Evolutionary conservation across 1,140 invertebrate genomes (phyloP).

Genomic region (Drosophila baimaii): DNA sequence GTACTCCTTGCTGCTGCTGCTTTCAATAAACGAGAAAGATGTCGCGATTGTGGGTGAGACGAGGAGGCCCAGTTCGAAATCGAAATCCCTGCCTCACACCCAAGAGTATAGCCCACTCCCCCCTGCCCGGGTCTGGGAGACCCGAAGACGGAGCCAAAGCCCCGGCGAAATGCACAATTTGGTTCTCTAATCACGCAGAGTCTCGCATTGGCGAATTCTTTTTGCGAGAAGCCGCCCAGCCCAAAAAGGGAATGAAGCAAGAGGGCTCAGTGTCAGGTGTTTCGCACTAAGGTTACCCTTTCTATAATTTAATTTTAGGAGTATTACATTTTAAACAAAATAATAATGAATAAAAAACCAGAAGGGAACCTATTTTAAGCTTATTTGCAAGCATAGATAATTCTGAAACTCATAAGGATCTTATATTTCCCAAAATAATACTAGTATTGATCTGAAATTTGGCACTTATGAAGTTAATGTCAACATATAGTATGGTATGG

Average conservation of each 20-base stretch:
- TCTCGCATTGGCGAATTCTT: conserved; percentile 72
- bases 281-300: not conserved
- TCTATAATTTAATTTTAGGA: not conserved
- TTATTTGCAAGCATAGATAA: not conserved
- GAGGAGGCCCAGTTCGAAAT: conserved; percentile 50
- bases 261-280: not conserved
- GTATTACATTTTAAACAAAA: no score
- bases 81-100: conserved; percentile 40
- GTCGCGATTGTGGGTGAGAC: conserved; percentile 50
- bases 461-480: rapidly evolving
- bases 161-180: conserved; percentile 72
- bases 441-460: not conserved
- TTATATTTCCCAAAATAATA: no score
- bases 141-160: conserved; percentile 25
- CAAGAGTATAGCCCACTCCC: not conserved
- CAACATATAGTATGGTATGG: not conserved
- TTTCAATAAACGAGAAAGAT: conserved; percentile 34
- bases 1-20: conserved; percentile 47
- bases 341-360: not conserved
- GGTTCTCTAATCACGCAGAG: conserved; percentile 79
- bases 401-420: not conserved
- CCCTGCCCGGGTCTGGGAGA: not conserved
- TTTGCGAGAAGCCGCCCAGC: conserved; percentile 17
- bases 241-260: conserved; percentile 18
- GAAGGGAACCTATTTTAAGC: no score